phyloP scores from a whole-genome alignment of 2,797 vertebrate species.

The Anguilla obscura region DNA sequence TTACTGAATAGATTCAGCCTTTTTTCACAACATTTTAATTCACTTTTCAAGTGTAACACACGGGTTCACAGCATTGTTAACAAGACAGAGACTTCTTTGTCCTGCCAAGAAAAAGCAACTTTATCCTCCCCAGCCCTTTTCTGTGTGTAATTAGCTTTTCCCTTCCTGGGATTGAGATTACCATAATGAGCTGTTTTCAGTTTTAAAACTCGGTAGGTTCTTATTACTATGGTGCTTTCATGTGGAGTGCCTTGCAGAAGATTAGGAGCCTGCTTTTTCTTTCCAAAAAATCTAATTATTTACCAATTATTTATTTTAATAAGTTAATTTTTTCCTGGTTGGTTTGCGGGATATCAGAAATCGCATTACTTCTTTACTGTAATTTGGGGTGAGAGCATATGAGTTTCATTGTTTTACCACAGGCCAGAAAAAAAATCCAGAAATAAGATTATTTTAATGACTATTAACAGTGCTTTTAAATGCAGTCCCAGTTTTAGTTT shows the following conservation, averaged over 20 bases:
- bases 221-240: neutral
- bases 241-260: neutral
- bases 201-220: no score
- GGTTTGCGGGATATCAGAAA: neutral
- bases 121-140: no score
- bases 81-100: neutral
- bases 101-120: no score
- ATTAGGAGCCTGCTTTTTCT: neutral
- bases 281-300: neutral
- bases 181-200: neutral
- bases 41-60: neutral
- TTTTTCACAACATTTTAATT: neutral
- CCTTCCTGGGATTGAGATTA: neutral
- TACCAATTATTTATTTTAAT: neutral
- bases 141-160: no score
- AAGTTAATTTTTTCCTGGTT: neutral
- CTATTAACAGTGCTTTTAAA: neutral
- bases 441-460: neutral
- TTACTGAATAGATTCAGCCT: neutral
- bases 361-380: neutral
- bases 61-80: neutral
- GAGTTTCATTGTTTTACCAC: neutral
- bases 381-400: neutral
- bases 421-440: neutral
- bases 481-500: neutral